These are phyloP conservation scores for Leptocoma aspasia DNA, from an alignment of 2,113 vertebrate genomes.

Conservation along the genomic window DNA sequence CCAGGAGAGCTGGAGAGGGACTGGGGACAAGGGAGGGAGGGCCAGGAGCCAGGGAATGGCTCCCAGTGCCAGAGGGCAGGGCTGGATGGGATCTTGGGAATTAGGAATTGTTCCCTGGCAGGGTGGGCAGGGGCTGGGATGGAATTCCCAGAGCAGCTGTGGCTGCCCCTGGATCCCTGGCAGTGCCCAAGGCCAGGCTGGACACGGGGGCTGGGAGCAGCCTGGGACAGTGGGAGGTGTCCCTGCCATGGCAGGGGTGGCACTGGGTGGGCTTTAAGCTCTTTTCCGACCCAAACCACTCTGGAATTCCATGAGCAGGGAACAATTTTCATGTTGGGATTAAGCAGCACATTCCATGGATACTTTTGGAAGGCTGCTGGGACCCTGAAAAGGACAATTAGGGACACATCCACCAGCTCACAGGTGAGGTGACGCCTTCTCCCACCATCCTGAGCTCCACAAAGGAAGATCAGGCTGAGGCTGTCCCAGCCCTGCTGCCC, in stretches of 20 bases:
- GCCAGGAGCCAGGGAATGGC: not conserved
- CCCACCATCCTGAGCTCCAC: not conserved
- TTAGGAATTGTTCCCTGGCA: not conserved
- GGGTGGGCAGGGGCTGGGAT: not conserved
- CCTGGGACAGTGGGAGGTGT: not conserved
- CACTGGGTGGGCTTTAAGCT: fast-evolving
- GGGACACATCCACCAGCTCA: not conserved
- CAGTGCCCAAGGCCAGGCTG: not conserved
- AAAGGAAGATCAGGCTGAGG: not conserved
- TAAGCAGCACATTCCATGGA: not conserved
- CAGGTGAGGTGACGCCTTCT: not conserved
- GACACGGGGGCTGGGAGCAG: not conserved
- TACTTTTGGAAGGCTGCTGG: not conserved
- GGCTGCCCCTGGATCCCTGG: not conserved
- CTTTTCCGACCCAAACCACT: not conserved
- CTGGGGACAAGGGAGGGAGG: not conserved
- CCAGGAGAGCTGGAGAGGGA: not conserved
- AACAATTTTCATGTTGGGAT: not conserved
- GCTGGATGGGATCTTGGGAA: fast-evolving
- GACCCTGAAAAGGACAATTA: not conserved
- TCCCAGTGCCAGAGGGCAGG: not conserved
- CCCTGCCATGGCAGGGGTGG: not conserved
- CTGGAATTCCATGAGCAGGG: not conserved
- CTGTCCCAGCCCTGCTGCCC: not conserved
- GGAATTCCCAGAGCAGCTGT: not conserved